Base-by-base conservation (phyloP, 2,888 invertebrate genomes). In the Oscheius onirici region DNA sequence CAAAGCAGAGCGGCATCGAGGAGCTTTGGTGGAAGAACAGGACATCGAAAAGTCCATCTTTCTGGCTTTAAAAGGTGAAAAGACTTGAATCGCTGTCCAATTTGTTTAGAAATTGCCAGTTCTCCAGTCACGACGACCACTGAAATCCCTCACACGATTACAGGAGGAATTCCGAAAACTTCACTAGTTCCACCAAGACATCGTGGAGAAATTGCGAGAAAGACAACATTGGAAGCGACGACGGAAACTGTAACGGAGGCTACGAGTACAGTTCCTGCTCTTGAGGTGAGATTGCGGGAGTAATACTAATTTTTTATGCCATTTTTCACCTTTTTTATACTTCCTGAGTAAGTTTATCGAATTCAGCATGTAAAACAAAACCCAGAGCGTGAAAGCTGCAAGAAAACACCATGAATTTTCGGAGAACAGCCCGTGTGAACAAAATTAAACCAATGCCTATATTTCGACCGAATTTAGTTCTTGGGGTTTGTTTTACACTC, bases 21-120 rank as follows among this genome's bases (percentile, higher is more conserved):
- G 34, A 34, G 34, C 6, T 22, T 24, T n/a, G 52, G 17, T 40
- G 2, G 41, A 46, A 34, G 49, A 63, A 28, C 20, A 28, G 34
- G 28, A 26, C 49, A 49, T 49, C 10, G 63, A 63, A 28, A 24
- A 34, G n/a, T 44, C 28, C 17, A 26, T 49, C 24, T 46, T 63
- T n/a, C 49, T 44, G 8, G 49, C 63, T 2, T 34, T 63, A 17
- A n/a, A 34, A 63, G 63, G 49, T 63, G 17, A n/a, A 1, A 2
- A 49, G 17, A 49, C 2, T 49, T n/a, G 2, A 49, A 6, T 17
- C 3, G 22, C 17, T 17, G 10, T 49, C 34, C 34, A 34, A 34
- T 8, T 49, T 2, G 15, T 17, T 17, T 17, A 20, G 8, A 15
- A 49, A 22, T 20, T 2, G 49, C 49, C 10, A 49, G 20, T 49